Evolutionary conservation across 2,113 vertebrate species (phyloP).

Genomic region (Chroicocephalus ridibundus): DNA sequence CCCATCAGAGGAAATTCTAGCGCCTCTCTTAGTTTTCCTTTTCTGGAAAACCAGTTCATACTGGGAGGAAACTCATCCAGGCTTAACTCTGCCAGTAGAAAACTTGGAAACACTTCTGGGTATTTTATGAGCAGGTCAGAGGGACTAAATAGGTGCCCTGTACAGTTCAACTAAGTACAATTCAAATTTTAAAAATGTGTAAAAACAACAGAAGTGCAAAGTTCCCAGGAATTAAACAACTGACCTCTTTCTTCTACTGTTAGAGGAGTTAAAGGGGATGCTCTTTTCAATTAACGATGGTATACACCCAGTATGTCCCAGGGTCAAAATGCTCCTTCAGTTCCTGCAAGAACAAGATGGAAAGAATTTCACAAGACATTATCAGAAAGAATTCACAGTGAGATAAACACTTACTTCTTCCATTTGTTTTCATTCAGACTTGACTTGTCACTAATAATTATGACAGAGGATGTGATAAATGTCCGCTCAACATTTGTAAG

Average conservation of each 20-base stretch:
- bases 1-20: neutral
- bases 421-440: slow-evolving; percentile 61
- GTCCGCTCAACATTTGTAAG: slow-evolving; percentile 45
- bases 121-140: neutral
- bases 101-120: neutral
- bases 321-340: slow-evolving; percentile 18
- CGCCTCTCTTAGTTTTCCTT: neutral
- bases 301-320: neutral
- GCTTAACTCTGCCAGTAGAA: neutral
- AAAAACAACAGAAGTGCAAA: neutral
- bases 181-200: neutral
- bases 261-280: neutral
- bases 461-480: slow-evolving; percentile 68
- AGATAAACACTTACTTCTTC: slow-evolving; percentile 61
- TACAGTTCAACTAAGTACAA: neutral
- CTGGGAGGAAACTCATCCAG: neutral
- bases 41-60: neutral
- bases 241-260: neutral
- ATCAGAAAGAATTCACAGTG: slow-evolving; percentile 51
- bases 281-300: neutral
- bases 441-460: slow-evolving; percentile 53
- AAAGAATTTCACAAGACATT: slow-evolving; percentile 51
- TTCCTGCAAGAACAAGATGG: slow-evolving; percentile 30
- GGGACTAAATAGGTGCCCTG: neutral
- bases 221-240: neutral